Evolutionary conservation across 64 coral and sea anemone species (phyloP).

Genomic region (Astreopora myriophthalma): DNA sequence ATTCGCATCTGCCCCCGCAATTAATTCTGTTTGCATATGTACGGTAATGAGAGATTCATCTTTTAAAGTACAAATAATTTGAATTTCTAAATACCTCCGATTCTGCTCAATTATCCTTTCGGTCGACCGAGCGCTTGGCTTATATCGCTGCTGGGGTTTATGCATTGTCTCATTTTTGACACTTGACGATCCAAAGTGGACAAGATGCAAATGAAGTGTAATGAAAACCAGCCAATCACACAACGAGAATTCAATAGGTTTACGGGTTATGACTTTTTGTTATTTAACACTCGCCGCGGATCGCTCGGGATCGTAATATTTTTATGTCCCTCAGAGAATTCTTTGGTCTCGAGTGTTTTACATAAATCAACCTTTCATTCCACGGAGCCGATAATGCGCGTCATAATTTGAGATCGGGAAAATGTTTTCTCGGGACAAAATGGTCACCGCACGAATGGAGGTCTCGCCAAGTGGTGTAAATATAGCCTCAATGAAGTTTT

Average conservation of each 20-base stretch:
- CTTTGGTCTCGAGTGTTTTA: constrained; percentile 71
- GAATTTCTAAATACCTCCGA: neutral
- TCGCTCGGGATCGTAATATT: constrained; percentile 59
- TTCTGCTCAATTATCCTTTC: neutral
- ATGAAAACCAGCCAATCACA: constrained; percentile 67
- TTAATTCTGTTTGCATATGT: too few species aligned
- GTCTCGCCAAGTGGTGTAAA: neutral
- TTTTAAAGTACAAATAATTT: neutral
- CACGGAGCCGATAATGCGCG: constrained; percentile 35
- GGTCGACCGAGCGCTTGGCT: neutral
- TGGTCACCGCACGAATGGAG: neutral
- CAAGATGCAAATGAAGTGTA: constrained; percentile 55
- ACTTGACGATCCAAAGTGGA: constrained; percentile 32
- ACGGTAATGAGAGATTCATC: too few species aligned
- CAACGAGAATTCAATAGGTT: constrained; percentile 72
- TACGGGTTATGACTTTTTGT: constrained; percentile 87
- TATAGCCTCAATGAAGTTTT: constrained; percentile 23
- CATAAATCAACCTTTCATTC: constrained; percentile 60
- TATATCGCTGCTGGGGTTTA: neutral
- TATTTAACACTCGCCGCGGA: constrained; percentile 68
- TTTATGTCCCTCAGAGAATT: constrained; percentile 68
- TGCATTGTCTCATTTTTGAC: constrained; percentile 22
- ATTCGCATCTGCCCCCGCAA: too few species aligned
- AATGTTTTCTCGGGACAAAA: constrained; percentile 2
- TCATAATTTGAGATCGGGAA: neutral